Evolutionary conservation across 2,797 vertebrate species (phyloP).

Genomic region (Hypotaenidia philippensis): DNA sequence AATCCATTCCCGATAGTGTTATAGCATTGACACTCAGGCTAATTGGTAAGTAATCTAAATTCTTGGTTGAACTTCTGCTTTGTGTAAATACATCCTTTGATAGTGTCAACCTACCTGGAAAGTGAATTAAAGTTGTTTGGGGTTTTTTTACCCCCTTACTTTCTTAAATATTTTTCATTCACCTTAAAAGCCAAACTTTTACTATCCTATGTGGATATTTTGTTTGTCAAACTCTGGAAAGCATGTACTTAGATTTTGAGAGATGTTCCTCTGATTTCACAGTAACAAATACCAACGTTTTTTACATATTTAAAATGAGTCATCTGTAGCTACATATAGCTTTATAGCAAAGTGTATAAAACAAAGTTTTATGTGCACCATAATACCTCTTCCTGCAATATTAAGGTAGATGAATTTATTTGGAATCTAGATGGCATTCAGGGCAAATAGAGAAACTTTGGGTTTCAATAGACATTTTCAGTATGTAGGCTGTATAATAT

Average conservation of each 20-base stretch:
- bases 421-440: not conserved
- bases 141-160: not conserved
- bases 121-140: not conserved
- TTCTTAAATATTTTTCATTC: not conserved
- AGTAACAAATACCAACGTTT: not conserved
- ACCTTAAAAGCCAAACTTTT: not conserved
- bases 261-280: not conserved
- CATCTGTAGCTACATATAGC: not conserved
- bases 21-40: constrained; percentile 89
- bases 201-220: not conserved
- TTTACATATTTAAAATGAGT: not conserved
- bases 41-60: constrained; percentile 84
- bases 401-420: not conserved
- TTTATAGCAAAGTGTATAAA: not conserved
- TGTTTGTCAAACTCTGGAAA: not conserved
- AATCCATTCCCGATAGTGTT: constrained; percentile 81
- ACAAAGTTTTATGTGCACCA: not conserved
- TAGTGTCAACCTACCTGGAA: not conserved
- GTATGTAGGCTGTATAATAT: not conserved
- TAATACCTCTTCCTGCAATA: not conserved
- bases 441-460: not conserved
- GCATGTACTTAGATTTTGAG: not conserved
- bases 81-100: not conserved
- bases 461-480: not conserved
- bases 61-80: not conserved